Conservation (phyloP, 2,113 vertebrate species). For the Salvator merianae region DNA sequence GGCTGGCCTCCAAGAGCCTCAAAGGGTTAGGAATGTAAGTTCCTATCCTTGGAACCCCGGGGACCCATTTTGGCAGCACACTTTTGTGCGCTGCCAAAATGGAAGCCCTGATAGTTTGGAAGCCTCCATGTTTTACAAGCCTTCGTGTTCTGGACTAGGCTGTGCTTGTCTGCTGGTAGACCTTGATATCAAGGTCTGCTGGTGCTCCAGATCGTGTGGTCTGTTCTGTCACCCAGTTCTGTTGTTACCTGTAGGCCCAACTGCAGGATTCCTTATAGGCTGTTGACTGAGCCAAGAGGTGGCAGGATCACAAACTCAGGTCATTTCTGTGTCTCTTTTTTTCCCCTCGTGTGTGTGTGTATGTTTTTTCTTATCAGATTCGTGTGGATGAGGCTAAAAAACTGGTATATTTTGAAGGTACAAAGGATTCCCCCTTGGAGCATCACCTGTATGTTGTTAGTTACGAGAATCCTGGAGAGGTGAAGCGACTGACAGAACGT, state of each 20-base stretch:
- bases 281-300: not conserved
- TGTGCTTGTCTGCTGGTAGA: no score
- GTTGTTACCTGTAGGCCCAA: no score
- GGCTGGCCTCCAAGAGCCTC: no score
- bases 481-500: constrained; percentile 75
- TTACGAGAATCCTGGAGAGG: constrained; percentile 77
- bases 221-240: not conserved
- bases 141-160: no score
- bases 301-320: not conserved
- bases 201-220: no score
- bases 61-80: no score
- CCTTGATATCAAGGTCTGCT: no score
- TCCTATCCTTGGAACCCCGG: no score
- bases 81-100: no score
- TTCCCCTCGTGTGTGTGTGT: constrained; percentile 20
- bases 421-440: constrained; percentile 81
- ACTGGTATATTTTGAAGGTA: constrained; percentile 83
- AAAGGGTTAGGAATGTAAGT: no score
- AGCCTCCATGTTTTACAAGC: no score
- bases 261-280: not conserved
- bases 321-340: not conserved
- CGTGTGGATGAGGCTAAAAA: constrained; percentile 80
- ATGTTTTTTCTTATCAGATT: constrained; percentile 71
- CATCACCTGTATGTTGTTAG: constrained; percentile 81
- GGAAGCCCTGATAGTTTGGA: no score